These are phyloP conservation scores for Taxidea taxus DNA, from an alignment of 2,113 vertebrate genomes.

Conservation along the genomic window DNA sequence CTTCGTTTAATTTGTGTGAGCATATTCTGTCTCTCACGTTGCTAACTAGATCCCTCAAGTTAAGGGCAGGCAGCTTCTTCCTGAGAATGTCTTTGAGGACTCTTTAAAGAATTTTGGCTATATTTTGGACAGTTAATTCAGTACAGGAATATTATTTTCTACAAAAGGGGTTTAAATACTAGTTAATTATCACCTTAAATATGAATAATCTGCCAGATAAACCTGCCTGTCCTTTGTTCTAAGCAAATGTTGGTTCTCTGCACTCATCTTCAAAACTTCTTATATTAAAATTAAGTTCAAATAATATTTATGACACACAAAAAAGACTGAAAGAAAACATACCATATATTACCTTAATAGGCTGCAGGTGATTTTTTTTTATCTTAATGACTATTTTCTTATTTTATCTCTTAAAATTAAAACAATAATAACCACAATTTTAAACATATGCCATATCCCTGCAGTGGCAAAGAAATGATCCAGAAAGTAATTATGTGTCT, in stretches of 20 bases:
- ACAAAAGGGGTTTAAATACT: neutral
- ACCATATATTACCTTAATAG: neutral
- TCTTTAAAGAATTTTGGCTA: neutral
- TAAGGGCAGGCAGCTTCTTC: constrained; percentile 13
- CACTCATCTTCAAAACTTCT: neutral
- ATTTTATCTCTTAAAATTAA: constrained; percentile 41
- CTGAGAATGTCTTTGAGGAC: constrained; percentile 21
- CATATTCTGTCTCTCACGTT: neutral
- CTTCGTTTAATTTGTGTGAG: neutral
- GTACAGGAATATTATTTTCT: neutral
- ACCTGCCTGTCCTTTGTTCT: neutral
- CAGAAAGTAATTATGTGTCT: constrained; percentile 39
- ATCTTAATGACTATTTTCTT: neutral
- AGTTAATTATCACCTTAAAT: neutral
- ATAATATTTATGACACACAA: neutral
- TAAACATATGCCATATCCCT: neutral
- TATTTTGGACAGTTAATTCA: neutral
- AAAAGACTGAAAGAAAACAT: constrained; percentile 1
- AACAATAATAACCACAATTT: constrained; percentile 19
- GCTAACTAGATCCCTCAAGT: constrained; percentile 10
- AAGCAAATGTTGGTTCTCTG: neutral
- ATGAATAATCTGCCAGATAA: neutral
- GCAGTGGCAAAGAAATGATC: constrained; percentile 10
- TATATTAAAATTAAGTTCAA: constrained; percentile 30
- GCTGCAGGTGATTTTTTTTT: neutral